Base-by-base conservation (phyloP, 2,797 vertebrate genomes). In the Onychomys leucogaster region DNA sequence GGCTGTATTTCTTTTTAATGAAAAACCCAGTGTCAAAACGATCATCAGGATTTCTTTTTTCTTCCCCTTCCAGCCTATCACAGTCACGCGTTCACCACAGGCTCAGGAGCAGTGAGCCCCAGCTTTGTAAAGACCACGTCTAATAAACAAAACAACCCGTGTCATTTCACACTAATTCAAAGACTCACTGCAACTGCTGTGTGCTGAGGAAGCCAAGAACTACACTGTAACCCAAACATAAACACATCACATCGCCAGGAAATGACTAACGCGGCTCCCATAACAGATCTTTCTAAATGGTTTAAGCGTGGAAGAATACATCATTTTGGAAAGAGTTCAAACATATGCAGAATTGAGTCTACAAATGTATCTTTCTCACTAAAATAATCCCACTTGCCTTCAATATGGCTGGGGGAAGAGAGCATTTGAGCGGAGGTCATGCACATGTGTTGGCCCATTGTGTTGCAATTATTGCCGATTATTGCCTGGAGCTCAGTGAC, bases 291-390 rank as follows among this genome's bases (percentile, higher is more conserved):
- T 97, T 95, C 98, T 97, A 78, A 80, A 94, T 93, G 29, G 95
- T 97, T 95, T 97, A 96, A 98, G 97, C 59, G 11, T 27, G 93
- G 95, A 97, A 95, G 97, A 97, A 97, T 95, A 90, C 77, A 97
- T 95, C 86, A 27, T 96, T 97, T 95, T 98, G 96, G 90, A 97
- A 92, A 85, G 97, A 78, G 94, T 96, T 97, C 96, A 97, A 94
- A 90, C 94, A 95, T 69, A 94, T 85, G 92, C 94, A 91, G 94
- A 91, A 71, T 91, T 96, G 77, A 96, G 92, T 87, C 83, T 67
- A 89, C 95, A 92, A 96, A 92, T 96, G 71, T 19, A 94, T 95
- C 94, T 94, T 93, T 78, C 92, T 81, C 94, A 61, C 89, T 84
- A 61, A 97, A 96, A 86, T 46, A 94, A 91, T 67, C 46, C 71